phyloP scores from a whole-genome alignment of 2,888 invertebrate genomes.

The Siphlonurus alternatus region DNA sequence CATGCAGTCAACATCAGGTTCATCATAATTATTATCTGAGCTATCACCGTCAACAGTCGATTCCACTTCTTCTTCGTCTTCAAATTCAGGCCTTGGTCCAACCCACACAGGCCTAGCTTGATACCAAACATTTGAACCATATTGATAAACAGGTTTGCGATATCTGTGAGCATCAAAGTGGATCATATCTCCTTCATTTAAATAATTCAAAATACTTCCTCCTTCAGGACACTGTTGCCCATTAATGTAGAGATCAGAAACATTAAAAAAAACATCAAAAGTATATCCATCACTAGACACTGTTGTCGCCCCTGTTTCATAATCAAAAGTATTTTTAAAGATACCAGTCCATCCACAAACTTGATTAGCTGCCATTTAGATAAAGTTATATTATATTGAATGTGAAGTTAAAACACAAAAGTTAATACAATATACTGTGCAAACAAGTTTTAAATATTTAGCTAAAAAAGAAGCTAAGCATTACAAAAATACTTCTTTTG shows the following conservation, averaged over 20 bases:
- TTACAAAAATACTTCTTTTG: too few species aligned
- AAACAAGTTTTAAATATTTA: too few species aligned
- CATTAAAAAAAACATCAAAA: background rate
- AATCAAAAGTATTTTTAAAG: background rate
- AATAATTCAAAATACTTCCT: too few species aligned
- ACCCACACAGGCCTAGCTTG: background rate
- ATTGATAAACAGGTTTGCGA: background rate
- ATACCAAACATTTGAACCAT: background rate
- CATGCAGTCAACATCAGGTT: background rate
- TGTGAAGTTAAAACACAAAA: too few species aligned
- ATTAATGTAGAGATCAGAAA: background rate
- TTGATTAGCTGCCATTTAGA: background rate
- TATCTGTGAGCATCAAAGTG: background rate
- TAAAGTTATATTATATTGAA: too few species aligned
- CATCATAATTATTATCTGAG: background rate
- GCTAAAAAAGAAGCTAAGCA: too few species aligned
- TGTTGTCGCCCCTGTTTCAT: background rate
- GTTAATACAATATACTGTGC: too few species aligned
- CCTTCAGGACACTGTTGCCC: background rate
- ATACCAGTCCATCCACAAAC: background rate
- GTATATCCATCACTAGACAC: background rate
- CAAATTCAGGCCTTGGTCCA: background rate
- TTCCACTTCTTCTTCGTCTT: background rate
- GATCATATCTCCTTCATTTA: background rate
- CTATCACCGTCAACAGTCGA: background rate